Evolutionary conservation across 23 tunicate genomes (phyloP), one percentile per base, ranked within the genome.

Genomic region (Phallusia fumigata): DNA sequence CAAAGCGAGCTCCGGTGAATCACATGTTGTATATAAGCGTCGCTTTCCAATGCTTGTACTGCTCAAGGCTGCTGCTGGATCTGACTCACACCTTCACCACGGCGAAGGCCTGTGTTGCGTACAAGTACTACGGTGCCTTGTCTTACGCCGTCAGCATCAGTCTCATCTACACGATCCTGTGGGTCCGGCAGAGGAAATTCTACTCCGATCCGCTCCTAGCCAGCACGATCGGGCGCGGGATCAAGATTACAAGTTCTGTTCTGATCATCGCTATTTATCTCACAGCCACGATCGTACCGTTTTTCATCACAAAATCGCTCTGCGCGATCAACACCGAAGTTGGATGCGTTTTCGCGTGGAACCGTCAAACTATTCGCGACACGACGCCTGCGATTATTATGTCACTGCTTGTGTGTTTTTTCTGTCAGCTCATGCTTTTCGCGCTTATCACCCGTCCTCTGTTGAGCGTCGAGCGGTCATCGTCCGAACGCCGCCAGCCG

Each of bases 161-260:
- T 18, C 30, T 53, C 30, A 53, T 80, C 30, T 80, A 80, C 83
- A 80, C 83, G 1, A 53, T 53, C 0, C 30, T 80, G 2, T 80
- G 83, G 83, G 22, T 34, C 10, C 73, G 83, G 0, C 83, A 80
- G 30, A 52, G 83, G 52, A 52, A 80, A 15, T 80, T 80, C 44
- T 80, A 80, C 73, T 52, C 40, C 18, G 73, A 80, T 22, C 83
- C 74, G 44, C 31, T 80, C 15, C 32, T 80, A 6, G 53, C 52
- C 15, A 80, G 16, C 15, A 2, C 36, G 10, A 69, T 80, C 22
- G 22, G 24, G 6, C 51, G 44, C 15, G 22, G n/a, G 5, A 30
- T 80, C 15, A 80, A 34, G 30, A 5, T 24, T 24, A 16, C 50
- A 6, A 80, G 83, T 33, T 31, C 18, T 16, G 32, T 44, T 13